A percentile compares a stretch with the other conserved stretches of the same genome.
These are phyloP conservation scores for Lamproptera curius DNA, from an alignment of 2,888 invertebrate genomes.

Conservation along the genomic window DNA sequence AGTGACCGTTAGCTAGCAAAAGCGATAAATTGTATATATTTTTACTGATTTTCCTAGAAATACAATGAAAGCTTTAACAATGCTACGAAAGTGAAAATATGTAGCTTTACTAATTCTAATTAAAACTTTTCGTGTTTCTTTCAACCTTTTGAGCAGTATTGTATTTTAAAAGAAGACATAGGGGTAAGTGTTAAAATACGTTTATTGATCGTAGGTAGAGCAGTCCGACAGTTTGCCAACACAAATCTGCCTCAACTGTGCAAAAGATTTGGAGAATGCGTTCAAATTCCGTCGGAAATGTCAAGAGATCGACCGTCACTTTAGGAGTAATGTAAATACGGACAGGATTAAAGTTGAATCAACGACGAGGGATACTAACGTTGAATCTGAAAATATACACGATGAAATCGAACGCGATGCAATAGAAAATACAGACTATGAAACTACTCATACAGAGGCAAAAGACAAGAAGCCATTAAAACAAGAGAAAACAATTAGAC, in stretches of 20 bases:
- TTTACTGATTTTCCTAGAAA: too few species aligned
- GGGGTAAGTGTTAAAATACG: neutral
- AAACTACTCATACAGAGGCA: constrained; percentile 28
- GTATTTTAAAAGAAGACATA: too few species aligned
- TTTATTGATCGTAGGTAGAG: constrained; percentile 46
- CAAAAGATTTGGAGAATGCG: constrained; percentile 59
- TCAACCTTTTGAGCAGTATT: too few species aligned
- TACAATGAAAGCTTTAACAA: too few species aligned
- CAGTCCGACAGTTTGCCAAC: constrained; percentile 56
- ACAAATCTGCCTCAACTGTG: constrained; percentile 59
- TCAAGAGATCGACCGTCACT: constrained; percentile 55
- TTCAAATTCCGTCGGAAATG: constrained; percentile 69
- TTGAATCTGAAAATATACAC: constrained; percentile 25
- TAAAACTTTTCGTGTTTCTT: too few species aligned
- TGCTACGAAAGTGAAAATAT: too few species aligned
- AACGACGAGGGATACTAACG: constrained; percentile 30
- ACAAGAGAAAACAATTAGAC: constrained; percentile 31
- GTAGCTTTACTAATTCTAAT: too few species aligned
- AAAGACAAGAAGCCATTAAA: constrained; percentile 26
- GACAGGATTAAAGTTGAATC: constrained; percentile 50
- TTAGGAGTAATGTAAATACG: constrained; percentile 31
- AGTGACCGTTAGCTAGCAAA: too few species aligned
- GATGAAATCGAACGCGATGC: constrained; percentile 35
- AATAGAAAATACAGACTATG: constrained; percentile 37
- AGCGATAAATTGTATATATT: too few species aligned